These are phyloP conservation scores for Amphimedon queenslandica DNA, from an alignment of 37 sponge, comb jelly and placozoan species.

Conservation along the genomic window DNA sequence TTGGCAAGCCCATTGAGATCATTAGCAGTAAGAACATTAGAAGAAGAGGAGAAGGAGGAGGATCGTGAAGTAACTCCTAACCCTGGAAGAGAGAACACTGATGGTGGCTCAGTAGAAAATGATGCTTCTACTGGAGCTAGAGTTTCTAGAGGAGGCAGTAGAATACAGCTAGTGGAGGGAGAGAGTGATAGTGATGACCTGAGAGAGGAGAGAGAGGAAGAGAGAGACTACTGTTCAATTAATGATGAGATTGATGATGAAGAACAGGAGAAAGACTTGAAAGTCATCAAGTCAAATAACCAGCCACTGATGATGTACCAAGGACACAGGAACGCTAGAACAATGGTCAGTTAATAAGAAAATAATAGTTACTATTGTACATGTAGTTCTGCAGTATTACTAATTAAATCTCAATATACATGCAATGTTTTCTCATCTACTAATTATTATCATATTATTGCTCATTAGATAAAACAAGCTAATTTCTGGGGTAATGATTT, in stretches of 20 bases:
- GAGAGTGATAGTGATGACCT: constrained; percentile 45
- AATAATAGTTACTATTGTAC: background rate
- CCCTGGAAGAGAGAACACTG: too few species aligned
- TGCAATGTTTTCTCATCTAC: too few species aligned
- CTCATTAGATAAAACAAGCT: constrained; percentile 81
- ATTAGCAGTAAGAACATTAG: too few species aligned
- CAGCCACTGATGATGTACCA: constrained; percentile 55
- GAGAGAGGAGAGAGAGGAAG: constrained; percentile 5
- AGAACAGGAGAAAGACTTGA: background rate
- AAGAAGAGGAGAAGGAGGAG: background rate
- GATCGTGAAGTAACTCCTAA: too few species aligned
- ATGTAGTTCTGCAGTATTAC: too few species aligned
- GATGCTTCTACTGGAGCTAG: too few species aligned
- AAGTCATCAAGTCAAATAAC: background rate
- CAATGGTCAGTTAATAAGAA: constrained; percentile 56
- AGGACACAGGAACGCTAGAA: constrained; percentile 84
- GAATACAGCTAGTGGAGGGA: constrained; percentile 23
- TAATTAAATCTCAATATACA: too few species aligned
- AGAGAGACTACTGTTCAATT: background rate
- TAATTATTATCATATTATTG: too few species aligned
- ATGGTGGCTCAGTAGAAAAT: too few species aligned
- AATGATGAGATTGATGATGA: background rate
- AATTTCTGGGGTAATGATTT: constrained; percentile 78
- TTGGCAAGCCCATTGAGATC: too few species aligned
- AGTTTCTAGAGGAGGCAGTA: too few species aligned